Percentiles rank a stretch among this genome's conserved stretches.
Evolutionary conservation across 1,140 invertebrate species (phyloP).

Genomic region (Drosophila kurseongensis): DNA sequence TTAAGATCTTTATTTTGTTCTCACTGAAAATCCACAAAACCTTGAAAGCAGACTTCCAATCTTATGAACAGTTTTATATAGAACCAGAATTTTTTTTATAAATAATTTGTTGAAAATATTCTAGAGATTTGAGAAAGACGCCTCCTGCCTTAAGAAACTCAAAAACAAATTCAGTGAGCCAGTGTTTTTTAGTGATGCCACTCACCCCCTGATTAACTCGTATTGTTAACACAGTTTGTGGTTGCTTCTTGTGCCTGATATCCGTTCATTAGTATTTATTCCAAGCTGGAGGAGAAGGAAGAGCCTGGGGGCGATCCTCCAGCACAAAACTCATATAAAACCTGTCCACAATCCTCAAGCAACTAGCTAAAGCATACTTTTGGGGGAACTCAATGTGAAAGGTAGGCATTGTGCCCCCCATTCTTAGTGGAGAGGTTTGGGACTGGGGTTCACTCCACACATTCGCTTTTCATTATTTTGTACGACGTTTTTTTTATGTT

Average conservation of each 20-base stretch:
- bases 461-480: conserved; percentile 36
- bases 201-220: not conserved
- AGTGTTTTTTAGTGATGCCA: not conserved
- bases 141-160: not conserved
- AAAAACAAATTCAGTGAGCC: not conserved
- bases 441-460: conserved; percentile 8
- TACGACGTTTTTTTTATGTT: conserved; percentile 26
- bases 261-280: conserved; percentile 50
- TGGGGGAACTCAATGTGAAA: not conserved
- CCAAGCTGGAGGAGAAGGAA: conserved; percentile 5
- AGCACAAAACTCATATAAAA: not conserved
- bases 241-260: conserved; percentile 46
- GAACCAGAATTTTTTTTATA: too few relatives aligned
- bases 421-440: not conserved
- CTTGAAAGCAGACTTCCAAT: too few relatives aligned
- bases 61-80: too few relatives aligned
- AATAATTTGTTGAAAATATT: not conserved
- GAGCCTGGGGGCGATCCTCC: not conserved
- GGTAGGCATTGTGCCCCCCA: conserved; percentile 7
- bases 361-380: conserved; percentile 6
- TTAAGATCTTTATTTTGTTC: too few relatives aligned
- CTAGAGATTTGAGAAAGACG: not conserved
- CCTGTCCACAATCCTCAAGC: conserved; percentile 7
- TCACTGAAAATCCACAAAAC: too few relatives aligned
- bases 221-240: conserved; percentile 32